A percentile compares a stretch with the other conserved stretches of the same genome.
These are phyloP conservation scores for Bombus fervidus DNA, from an alignment of 1,140 invertebrate genomes.

Conservation along the genomic window DNA sequence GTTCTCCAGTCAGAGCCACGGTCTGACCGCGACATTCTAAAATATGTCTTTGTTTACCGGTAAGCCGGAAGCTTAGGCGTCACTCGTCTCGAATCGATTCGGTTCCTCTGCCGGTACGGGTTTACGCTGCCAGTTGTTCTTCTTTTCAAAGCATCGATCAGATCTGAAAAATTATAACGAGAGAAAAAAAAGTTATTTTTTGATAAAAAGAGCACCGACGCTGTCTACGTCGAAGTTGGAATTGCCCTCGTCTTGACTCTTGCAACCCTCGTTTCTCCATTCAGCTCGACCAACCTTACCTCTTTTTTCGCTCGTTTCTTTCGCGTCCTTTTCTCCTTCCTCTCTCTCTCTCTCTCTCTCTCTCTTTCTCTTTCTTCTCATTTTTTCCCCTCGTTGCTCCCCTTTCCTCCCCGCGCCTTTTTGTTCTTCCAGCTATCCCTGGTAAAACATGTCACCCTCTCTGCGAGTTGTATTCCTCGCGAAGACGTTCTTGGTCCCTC, in stretches of 20 bases:
- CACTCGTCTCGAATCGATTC: neutral
- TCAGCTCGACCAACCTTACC: neutral
- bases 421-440: neutral
- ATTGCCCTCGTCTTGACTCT: neutral
- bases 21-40: neutral
- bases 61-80: neutral
- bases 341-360: too few species aligned
- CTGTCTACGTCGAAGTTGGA: neutral
- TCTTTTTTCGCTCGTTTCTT: neutral
- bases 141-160: neutral
- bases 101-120: neutral
- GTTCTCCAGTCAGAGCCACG: neutral
- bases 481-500: neutral
- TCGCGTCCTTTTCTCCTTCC: too few species aligned
- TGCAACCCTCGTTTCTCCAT: neutral
- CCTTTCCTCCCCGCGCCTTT: neutral
- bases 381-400: too few species aligned
- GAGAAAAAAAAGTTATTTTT: neutral
- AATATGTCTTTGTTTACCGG: constrained; percentile 14
- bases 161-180: neutral
- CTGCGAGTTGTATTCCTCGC: neutral
- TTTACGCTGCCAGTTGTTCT: neutral
- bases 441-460: neutral
- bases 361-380: neutral
- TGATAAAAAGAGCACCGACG: neutral